Base-by-base conservation (phyloP, 1,140 invertebrate species). In the Papilio dardanus region DNA sequence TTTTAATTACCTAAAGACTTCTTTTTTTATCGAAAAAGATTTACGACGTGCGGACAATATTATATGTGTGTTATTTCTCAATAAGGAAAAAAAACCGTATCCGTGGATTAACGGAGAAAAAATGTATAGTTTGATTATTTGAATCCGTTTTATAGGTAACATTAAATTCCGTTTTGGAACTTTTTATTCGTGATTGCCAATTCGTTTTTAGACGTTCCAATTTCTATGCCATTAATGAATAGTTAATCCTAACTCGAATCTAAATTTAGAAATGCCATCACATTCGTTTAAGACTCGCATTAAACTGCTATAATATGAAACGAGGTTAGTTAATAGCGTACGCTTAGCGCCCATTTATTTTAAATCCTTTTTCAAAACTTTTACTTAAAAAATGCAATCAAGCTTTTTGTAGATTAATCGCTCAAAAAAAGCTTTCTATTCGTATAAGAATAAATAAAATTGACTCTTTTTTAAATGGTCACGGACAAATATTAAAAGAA, bases 1-100 rank as follows among this genome's bases (percentile, higher is more conserved):
- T 62, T 62, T 62, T 62, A 62, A 62, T 62, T 62, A 62, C 54
- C 54, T 62, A 62, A 62, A 62, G 54, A 62, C 21, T 62, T 62
- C 40, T 58, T 58, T 54, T 50, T 62, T 28, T 62, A 62, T 28
- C 54, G 54, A 62, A 14, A 28, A 24, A 62, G 54, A 62, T 62
- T 62, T 62, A 62, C 54, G 12, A 30, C 50, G 19, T 54, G 50
- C 19, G 5, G 50, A 54, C 24, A 62, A 28, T 62, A 28, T 62
- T 14, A 28, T 28, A 62, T 5, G 24, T 30, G 24, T 62, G 12
- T 62, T 28, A 24, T 62, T 28, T 62, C 24, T 28, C 30, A 14
- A 28, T 28, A 62, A 62, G 24, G 54, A 28, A 62, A 62, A 21
- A 62, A 62, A 62, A 62, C 54, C 54, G 24, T 62, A 62, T 62